phyloP scores from a whole-genome alignment of 2,888 invertebrate genomes.

The Netelia melanura region DNA sequence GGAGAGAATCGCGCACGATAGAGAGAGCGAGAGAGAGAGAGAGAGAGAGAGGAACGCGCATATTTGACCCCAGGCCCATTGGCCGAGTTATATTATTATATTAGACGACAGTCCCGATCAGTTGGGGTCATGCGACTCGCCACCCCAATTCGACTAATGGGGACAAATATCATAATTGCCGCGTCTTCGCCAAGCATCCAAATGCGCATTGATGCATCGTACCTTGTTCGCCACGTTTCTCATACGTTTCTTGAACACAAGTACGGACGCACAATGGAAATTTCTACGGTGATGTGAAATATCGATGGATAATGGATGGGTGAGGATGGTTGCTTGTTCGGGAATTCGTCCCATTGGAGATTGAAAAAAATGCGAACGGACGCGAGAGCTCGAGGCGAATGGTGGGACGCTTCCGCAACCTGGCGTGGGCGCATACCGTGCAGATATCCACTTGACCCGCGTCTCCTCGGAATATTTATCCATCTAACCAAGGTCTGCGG shows the following conservation, averaged over 20 bases:
- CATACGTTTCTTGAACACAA: neutral
- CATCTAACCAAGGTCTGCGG: constrained; percentile 83
- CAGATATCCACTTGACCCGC: constrained; percentile 82
- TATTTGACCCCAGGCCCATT: constrained; percentile 83
- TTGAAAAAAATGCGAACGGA: constrained; percentile 31
- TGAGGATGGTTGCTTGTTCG: neutral
- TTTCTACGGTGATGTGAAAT: too few species aligned
- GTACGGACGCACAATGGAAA: too few species aligned
- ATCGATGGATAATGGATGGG: too few species aligned
- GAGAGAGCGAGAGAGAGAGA: constrained; percentile 67
- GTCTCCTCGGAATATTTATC: constrained; percentile 82
- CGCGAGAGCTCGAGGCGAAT: constrained; percentile 3
- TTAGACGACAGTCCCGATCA: constrained; percentile 81
- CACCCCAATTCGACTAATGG: constrained; percentile 84
- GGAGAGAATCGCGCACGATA: constrained; percentile 57
- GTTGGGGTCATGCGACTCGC: constrained; percentile 83
- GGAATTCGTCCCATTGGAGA: constrained; percentile 25
- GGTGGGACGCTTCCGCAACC: constrained; percentile 67
- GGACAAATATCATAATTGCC: constrained; percentile 84
- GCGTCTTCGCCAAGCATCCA: constrained; percentile 79
- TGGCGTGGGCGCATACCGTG: constrained; percentile 79
- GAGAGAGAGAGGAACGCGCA: constrained; percentile 74
- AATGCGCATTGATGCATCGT: constrained; percentile 80
- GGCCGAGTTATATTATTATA: constrained; percentile 79
- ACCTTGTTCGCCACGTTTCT: constrained; percentile 34